Percentiles rank a stretch among this genome's conserved stretches.
Evolutionary conservation across 2,113 vertebrate genomes (phyloP).

Genomic region (Erinaceus europaeus): DNA sequence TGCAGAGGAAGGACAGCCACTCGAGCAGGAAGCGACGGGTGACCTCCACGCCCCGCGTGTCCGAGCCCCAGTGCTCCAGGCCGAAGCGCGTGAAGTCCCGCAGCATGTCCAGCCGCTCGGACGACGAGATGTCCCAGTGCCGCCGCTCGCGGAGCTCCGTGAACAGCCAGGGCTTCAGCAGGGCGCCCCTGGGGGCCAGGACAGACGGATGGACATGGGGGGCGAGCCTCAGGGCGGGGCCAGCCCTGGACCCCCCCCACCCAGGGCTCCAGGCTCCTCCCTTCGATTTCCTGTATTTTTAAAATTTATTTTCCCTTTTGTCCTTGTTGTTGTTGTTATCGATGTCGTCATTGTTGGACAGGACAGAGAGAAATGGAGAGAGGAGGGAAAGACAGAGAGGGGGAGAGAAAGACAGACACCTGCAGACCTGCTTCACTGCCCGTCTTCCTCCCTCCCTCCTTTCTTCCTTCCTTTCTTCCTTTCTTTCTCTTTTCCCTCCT

Average conservation of each 20-base stretch:
- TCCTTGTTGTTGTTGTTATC: no score
- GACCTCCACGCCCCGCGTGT: conserved; percentile 95
- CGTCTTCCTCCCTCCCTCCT: no score
- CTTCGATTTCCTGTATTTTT: no score
- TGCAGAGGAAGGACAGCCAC: conserved; percentile 98
- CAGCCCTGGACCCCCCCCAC: accelerated
- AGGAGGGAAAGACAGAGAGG: no score
- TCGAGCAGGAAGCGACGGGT: conserved; percentile 94
- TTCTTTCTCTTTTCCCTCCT: no score
- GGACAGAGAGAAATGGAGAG: no score
- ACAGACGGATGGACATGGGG: accelerated
- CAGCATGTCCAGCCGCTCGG: conserved; percentile 90
- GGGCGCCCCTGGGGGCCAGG: conserved; percentile 85
- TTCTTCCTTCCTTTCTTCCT: no score
- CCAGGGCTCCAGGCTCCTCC: no score
- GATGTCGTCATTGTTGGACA: no score
- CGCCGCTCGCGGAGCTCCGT: conserved; percentile 96
- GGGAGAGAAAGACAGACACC: no score
- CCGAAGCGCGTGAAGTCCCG: conserved; percentile 90
- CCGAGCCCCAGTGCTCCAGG: conserved; percentile 97
- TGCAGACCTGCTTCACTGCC: no score
- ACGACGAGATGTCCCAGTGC: conserved; percentile 96
- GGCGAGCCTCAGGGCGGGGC: accelerated
- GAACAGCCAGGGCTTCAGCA: conserved; percentile 98
- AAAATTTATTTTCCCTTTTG: no score